These are phyloP conservation scores for Epinephelus lanceolatus DNA, from an alignment of 2,113 vertebrate species.

Conservation along the genomic window DNA sequence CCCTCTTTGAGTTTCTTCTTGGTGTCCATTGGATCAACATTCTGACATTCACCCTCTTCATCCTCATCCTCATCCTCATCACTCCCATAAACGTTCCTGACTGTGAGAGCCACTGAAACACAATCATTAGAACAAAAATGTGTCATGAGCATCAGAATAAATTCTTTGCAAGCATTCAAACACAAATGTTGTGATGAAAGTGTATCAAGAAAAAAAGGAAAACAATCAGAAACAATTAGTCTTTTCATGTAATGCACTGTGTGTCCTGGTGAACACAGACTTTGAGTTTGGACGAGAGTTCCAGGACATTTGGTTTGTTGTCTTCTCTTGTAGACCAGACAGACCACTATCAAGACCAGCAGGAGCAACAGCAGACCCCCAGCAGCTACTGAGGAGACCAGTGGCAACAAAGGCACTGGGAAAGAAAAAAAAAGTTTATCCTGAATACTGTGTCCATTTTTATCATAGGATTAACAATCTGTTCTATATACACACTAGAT, in stretches of 20 bases:
- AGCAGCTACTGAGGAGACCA: constrained; percentile 4
- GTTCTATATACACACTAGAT: too few species aligned
- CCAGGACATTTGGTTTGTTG: not conserved
- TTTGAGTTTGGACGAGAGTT: constrained; percentile 9
- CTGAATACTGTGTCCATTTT: not conserved
- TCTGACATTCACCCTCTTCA: not conserved
- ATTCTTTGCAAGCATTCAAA: not conserved
- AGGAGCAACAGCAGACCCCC: constrained; percentile 41
- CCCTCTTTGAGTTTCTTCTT: not conserved
- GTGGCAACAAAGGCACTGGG: constrained; percentile 24
- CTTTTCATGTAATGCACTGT: not conserved
- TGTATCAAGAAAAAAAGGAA: not conserved
- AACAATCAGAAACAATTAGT: not conserved
- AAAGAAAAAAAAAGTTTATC: not conserved
- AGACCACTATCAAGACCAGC: constrained; percentile 24
- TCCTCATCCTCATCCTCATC: not conserved
- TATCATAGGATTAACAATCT: too few species aligned
- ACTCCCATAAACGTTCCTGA: not conserved
- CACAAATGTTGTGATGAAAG: not conserved
- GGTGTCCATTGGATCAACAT: not conserved
- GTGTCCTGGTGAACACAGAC: constrained; percentile 22
- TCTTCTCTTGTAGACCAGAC: constrained; percentile 2
- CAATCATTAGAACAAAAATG: not conserved
- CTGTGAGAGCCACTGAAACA: constrained; percentile 22
- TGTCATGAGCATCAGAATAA: not conserved